A percentile compares a stretch with the other conserved stretches of the same genome.
These are phyloP conservation scores for Fulica atra DNA, from an alignment of 2,113 vertebrate species.

Conservation along the genomic window DNA sequence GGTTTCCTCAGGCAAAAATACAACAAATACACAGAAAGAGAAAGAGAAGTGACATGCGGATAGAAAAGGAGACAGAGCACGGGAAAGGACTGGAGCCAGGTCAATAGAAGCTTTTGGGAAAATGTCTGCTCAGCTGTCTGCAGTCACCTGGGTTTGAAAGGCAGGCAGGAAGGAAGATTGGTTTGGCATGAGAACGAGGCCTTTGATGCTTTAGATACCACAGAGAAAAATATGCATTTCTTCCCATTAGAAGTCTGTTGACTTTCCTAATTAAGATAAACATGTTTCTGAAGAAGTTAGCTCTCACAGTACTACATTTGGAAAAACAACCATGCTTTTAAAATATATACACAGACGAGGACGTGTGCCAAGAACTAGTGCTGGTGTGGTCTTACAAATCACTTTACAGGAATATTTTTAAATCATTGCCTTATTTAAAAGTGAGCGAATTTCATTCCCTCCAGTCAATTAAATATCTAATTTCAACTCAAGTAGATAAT, in stretches of 20 bases:
- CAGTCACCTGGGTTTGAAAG: constrained; percentile 85
- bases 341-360: constrained; percentile 76
- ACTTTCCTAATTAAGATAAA: constrained; percentile 90
- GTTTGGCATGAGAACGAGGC: constrained; percentile 79
- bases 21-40: constrained; percentile 73
- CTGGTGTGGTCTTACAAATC: constrained; percentile 81
- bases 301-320: constrained; percentile 79
- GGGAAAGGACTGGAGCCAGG: constrained; percentile 73
- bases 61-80: constrained; percentile 67
- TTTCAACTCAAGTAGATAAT: constrained; percentile 78
- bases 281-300: constrained; percentile 83
- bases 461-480: constrained; percentile 81
- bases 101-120: constrained; percentile 82
- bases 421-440: constrained; percentile 75
- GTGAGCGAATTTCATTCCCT: constrained; percentile 74
- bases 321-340: constrained; percentile 80
- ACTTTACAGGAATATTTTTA: constrained; percentile 80
- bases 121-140: constrained; percentile 82
- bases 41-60: constrained; percentile 70
- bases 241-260: constrained; percentile 84
- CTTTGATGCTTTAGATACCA: constrained; percentile 83
- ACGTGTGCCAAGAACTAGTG: constrained; percentile 75
- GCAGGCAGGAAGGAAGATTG: constrained; percentile 83
- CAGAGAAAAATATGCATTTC: constrained; percentile 79
- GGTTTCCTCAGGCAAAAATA: constrained; percentile 84